phyloP scores from a whole-genome alignment of 2,888 invertebrate genomes.

The Polyommatus iphigenia region DNA sequence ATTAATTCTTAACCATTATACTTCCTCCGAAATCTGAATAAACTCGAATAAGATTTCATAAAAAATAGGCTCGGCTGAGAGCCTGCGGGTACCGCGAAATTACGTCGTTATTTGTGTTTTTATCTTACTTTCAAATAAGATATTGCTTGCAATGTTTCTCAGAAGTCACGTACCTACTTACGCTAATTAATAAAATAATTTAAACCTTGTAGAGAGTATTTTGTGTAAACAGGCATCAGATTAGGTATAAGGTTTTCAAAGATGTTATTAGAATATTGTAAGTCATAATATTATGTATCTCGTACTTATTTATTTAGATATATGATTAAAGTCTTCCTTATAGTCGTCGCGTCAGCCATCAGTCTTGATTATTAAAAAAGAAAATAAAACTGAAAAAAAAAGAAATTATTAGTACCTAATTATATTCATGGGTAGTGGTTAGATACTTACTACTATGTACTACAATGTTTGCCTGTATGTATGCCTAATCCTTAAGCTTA shows the following conservation, averaged over 20 bases:
- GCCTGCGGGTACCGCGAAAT: slow-evolving; percentile 74
- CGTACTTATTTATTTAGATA: not conserved
- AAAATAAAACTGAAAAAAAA: slow-evolving; percentile 70
- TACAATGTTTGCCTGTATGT: not conserved
- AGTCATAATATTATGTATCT: not conserved
- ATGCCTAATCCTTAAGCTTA: slow-evolving; percentile 24
- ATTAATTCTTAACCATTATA: slow-evolving; percentile 75
- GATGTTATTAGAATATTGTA: not conserved
- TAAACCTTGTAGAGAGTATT: not conserved
- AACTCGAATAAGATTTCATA: slow-evolving; percentile 73
- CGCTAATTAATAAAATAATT: not conserved
- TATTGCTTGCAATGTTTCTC: slow-evolving; percentile 14
- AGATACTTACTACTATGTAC: too few relatives aligned
- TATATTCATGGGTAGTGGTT: not conserved
- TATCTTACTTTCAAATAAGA: slow-evolving; percentile 32
- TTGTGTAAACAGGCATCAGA: not conserved
- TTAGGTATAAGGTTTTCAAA: not conserved
- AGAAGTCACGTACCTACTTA: slow-evolving; percentile 14
- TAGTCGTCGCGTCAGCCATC: slow-evolving; percentile 46
- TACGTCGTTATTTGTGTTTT: slow-evolving; percentile 65
- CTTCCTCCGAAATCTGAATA: slow-evolving; percentile 75
- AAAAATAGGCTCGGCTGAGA: slow-evolving; percentile 63
- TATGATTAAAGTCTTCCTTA: slow-evolving; percentile 43
- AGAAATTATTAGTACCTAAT: not conserved
- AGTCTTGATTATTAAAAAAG: slow-evolving; percentile 55